phyloP scores from a whole-genome alignment of 2,797 vertebrate genomes.

The Cheirogaleus major region DNA sequence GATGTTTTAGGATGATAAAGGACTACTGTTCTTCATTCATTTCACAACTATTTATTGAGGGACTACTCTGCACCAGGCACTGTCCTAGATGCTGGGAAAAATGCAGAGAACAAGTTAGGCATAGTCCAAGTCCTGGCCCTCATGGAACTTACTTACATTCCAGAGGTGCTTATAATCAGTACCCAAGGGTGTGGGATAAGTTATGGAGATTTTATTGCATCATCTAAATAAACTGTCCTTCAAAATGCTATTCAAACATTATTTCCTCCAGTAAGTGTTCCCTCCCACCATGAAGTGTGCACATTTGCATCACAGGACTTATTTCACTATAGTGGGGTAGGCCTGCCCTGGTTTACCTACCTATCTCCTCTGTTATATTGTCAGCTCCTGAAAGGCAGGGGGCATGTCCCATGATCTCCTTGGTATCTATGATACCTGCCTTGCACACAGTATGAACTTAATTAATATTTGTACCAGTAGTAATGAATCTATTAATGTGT shows the following conservation, averaged over 20 bases:
- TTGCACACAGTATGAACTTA: neutral
- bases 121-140: neutral
- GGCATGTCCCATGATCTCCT: neutral
- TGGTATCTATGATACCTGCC: neutral
- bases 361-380: neutral
- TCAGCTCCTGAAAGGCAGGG: neutral
- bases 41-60: neutral
- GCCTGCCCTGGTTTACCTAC: neutral
- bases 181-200: neutral
- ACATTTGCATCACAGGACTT: neutral
- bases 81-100: neutral
- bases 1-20: neutral
- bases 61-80: neutral
- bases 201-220: neutral
- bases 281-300: neutral
- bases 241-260: neutral
- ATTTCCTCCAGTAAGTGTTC: neutral
- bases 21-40: slow-evolving; percentile 8
- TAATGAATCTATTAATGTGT: neutral
- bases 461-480: neutral
- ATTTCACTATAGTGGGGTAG: neutral
- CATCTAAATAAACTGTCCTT: neutral
- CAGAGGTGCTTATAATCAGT: neutral
- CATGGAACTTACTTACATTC: neutral
- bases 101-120: neutral